Evolutionary conservation across 2,797 vertebrate species (phyloP), one percentile per base, ranked within the genome.

Genomic region (Oreochromis mossambicus): DNA sequence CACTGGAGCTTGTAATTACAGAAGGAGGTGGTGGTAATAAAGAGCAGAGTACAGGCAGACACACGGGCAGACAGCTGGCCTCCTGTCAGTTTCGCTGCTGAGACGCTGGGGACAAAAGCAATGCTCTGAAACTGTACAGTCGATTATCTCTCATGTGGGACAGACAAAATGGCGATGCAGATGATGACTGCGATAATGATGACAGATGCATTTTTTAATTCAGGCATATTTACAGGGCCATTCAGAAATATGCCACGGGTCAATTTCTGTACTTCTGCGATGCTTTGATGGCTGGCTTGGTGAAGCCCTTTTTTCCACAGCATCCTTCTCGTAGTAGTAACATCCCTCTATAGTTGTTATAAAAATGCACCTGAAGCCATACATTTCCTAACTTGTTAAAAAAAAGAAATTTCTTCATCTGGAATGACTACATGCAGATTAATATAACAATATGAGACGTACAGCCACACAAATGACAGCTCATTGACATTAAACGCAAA

Each of bases 21-120:
- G 96, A 94, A 95, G 96, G 95, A 95, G 95, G 93, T 94, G 95
- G 96, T 95, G 95, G 96, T 96, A 94, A 94, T 95, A 93, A 94
- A 93, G 89, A 93, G 86, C 55, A 78, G 89, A 79, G 81, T 89
- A 86, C 90, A 88, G 91, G 89, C 89, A 90, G 91, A 90, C 89
- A 90, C 82, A 84, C 82, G 82, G 85, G 88, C 90, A 90, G 94
- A 92, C 94, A 95, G 93, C 94, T 94, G 93, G 90, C 90, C 92
- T 83, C 90, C 90, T 91, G 87, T 94, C 91, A 87, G 80, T 92
- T 86, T 90, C 70, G 79, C 89, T 82, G 81, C 87, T 88, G 89
- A 88, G 75, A 78, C 87, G 84, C 48, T 48, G 48, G 87, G 88
- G 86, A 91, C 82, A 92, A 87, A 92, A 87, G 82, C 78, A 86